Base-by-base conservation (phyloP, 1,140 invertebrate genomes). In the Latrodectus geometricus region DNA sequence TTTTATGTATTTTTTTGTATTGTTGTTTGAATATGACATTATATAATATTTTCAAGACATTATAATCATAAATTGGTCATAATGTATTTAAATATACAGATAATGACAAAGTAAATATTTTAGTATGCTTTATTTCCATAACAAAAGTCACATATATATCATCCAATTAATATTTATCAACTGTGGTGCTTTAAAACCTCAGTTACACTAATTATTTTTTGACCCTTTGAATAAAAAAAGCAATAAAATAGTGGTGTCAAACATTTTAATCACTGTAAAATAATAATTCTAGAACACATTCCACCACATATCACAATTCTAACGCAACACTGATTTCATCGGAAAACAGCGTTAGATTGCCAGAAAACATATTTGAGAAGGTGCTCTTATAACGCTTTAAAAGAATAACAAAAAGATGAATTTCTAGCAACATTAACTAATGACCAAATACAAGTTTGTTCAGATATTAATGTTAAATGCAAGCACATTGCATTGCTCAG, bases 281-380 rank as follows among this genome's bases (percentile, higher is more conserved):
- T 70, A 85, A 85, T 77, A 85, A 85, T 77, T 85, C 74, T 85
- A 85, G 83, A 85, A 85, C 83, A 85, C 49, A 77, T 69, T 85
- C 65, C 74, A 76, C 56, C 48, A 83, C 15, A 49, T 77, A 35
- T 69, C n/a, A 75, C 73, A 85, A 50, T 14, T 85, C 82, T 85
- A 77, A 85, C 83, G 74, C 73, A 85, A 85, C 83, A 85, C 48
- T 21, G 20, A 75, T 75, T 70, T 85, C 23, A 4, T 3, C 48
- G 21, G 35, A 56, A 77, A 77, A 77, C 66, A 85, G 74, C 74
- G 74, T 85, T 85, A 77, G 83, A 77, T 77, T 77, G 49, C 66
- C 74, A 77, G 72, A 68, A 73, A 61, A 77, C 66, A 49, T 77
- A 11, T 76, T 85, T 76, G 21, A 75, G 21, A 75, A 68, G 70